Base-by-base conservation (phyloP, 1,140 invertebrate genomes). In the Harlomillsia oculata region DNA sequence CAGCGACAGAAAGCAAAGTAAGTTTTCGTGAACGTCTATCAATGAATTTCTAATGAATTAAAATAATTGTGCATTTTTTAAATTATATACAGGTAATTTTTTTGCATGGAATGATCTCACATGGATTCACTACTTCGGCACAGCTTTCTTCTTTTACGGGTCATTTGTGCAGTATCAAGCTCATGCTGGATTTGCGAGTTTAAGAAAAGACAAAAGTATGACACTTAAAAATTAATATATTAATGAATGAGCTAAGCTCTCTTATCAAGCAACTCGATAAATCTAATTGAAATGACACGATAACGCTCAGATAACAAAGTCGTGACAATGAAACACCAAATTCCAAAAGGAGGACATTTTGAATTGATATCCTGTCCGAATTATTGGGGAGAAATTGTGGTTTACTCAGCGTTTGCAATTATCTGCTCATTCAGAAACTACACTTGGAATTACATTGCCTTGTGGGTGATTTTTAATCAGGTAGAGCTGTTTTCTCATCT, bases 381-480 rank as follows among this genome's bases (percentile, higher is more conserved):
- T 70, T 83, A 86, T 69, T 75, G 86, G 46, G 83, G 82, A 39
- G 89, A 93, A 73, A 81, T 91, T 30, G 58, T 88, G 1, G 81
- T 93, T 67, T 93, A 93, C 67, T 64, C 80, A 13, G 73, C 77
- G 29, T 63, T 90, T 8, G 72, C 76, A 20, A 63, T 85, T 16
- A 73, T 92, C 21, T 70, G 84, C 14, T 73, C 74, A 60, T 71
- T 75, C 25, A 29, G 29, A 34, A 76, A 80, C 61, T 68, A 66
- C 5, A 80, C 79, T 1, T 84, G 78, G 78, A 76, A 78, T 52
- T 81, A 75, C 54, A 69, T 85, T 1, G 76, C 78, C 34, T 20
- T 78, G 1, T 94, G 88, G 85, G 87, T 92, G 1, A 51, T 87
- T 6, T 69, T 70, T 14, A 93, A 92, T 75, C 89, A 94, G 77